Percentiles rank a stretch among this genome's conserved stretches.
These are phyloP conservation scores for Merluccius polli DNA, from an alignment of 2,797 vertebrate species.

Conservation along the genomic window DNA sequence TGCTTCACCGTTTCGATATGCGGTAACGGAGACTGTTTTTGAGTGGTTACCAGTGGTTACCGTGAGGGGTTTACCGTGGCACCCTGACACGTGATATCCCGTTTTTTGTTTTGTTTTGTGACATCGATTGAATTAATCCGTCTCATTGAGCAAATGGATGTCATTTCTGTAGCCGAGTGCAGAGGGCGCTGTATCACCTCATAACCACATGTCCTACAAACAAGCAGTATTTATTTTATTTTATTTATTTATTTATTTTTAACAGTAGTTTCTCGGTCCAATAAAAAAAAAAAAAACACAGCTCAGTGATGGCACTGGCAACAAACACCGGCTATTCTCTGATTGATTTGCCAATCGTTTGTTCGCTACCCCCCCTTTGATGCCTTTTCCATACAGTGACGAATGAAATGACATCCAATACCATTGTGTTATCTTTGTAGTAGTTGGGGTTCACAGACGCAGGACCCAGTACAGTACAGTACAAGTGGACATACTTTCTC, in stretches of 20 bases:
- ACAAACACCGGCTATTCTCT: background rate
- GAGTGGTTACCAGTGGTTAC: too few species aligned
- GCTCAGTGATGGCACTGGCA: background rate
- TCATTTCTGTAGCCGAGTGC: constrained; percentile 12
- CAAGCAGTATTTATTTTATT: background rate
- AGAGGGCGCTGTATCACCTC: constrained; percentile 61
- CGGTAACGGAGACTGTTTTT: too few species aligned
- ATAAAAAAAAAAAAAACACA: background rate
- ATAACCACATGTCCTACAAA: constrained; percentile 5
- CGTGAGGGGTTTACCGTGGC: too few species aligned
- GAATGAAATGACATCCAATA: background rate
- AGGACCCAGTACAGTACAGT: background rate
- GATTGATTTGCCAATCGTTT: too few species aligned
- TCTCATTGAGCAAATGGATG: constrained; percentile 26
- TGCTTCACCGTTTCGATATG: too few species aligned
- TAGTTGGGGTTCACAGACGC: background rate
- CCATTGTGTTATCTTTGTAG: background rate
- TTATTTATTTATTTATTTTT: background rate
- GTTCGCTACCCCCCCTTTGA: too few species aligned
- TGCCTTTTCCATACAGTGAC: background rate
- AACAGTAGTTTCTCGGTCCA: background rate
- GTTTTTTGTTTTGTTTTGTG: constrained; percentile 23
- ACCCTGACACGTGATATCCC: background rate
- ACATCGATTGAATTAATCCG: constrained; percentile 36
- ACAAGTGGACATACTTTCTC: background rate